These are phyloP conservation scores for Pterois miles DNA, from an alignment of 2,797 vertebrate species.

Conservation along the genomic window DNA sequence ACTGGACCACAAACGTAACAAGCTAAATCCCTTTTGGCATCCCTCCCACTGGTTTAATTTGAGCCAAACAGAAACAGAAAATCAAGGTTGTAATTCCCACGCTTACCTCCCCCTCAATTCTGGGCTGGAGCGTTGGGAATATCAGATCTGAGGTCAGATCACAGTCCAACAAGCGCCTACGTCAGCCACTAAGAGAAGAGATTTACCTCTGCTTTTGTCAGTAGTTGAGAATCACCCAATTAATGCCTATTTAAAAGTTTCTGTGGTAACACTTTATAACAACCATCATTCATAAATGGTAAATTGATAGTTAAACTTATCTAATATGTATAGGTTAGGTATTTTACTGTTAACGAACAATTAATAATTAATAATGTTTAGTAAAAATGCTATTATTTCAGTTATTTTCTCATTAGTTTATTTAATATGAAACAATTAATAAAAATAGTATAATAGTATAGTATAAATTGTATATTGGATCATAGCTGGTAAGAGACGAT, in stretches of 20 bases:
- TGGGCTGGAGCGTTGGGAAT: not conserved
- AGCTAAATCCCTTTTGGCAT: constrained; percentile 36
- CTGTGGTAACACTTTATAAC: too few relatives aligned
- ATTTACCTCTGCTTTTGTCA: not conserved
- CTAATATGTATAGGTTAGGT: too few relatives aligned
- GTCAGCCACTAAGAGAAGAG: not conserved
- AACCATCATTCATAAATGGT: too few relatives aligned
- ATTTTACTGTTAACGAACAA: too few relatives aligned
- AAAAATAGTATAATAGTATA: too few relatives aligned
- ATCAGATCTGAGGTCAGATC: constrained; percentile 2
- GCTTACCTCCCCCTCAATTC: not conserved
- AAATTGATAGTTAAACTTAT: too few relatives aligned
- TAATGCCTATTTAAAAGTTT: not conserved
- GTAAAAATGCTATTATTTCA: too few relatives aligned
- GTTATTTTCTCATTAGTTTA: too few relatives aligned
- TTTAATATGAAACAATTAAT: too few relatives aligned
- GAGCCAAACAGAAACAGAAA: not conserved
- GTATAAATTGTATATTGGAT: too few relatives aligned
- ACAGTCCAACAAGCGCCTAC: not conserved
- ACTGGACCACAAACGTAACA: constrained; percentile 56
- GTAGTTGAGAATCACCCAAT: not conserved
- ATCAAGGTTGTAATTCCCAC: not conserved
- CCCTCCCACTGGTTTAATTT: constrained; percentile 16
- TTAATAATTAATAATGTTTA: too few relatives aligned
- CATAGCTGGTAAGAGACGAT: too few relatives aligned